A percentile compares a stretch with the other conserved stretches of the same genome.
phyloP scores from a whole-genome alignment of 1,140 invertebrate genomes.

The Magallana gigas region DNA sequence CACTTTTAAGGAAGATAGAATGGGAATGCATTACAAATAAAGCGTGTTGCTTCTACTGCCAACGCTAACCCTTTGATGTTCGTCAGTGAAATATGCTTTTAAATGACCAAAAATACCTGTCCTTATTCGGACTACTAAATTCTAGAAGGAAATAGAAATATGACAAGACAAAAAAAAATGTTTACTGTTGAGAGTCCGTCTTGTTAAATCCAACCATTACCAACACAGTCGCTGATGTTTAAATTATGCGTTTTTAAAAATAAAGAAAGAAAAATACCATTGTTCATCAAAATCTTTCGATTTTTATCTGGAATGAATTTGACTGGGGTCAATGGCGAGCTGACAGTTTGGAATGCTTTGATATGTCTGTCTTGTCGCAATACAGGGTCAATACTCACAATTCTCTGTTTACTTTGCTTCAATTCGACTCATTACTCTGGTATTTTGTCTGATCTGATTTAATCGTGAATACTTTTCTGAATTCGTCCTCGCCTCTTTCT shows the following conservation, averaged over 20 bases:
- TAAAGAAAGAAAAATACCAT: background rate
- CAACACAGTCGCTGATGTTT: background rate
- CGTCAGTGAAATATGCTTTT: background rate
- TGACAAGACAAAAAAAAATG: background rate
- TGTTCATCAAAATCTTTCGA: background rate
- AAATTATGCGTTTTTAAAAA: background rate
- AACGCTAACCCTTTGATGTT: background rate
- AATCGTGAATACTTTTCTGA: slow-evolving; percentile 5
- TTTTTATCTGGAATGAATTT: background rate
- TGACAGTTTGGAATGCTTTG: background rate
- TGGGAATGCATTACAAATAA: background rate
- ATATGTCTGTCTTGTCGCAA: slow-evolving; percentile 9
- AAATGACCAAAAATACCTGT: background rate
- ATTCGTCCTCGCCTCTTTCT: slow-evolving; percentile 24
- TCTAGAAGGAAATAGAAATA: background rate
- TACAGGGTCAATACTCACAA: slow-evolving; percentile 22
- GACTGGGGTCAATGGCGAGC: background rate
- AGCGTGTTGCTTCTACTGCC: background rate
- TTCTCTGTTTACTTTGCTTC: slow-evolving; percentile 16
- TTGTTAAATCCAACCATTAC: background rate
- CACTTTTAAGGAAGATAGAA: background rate
- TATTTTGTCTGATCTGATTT: slow-evolving; percentile 18
- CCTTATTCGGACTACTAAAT: background rate
- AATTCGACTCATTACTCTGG: slow-evolving; percentile 17
- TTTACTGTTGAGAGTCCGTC: background rate